Evolutionary conservation across 2,113 vertebrate genomes (phyloP), one percentile per base, ranked within the genome.

Genomic region (Camelus bactrianus): DNA sequence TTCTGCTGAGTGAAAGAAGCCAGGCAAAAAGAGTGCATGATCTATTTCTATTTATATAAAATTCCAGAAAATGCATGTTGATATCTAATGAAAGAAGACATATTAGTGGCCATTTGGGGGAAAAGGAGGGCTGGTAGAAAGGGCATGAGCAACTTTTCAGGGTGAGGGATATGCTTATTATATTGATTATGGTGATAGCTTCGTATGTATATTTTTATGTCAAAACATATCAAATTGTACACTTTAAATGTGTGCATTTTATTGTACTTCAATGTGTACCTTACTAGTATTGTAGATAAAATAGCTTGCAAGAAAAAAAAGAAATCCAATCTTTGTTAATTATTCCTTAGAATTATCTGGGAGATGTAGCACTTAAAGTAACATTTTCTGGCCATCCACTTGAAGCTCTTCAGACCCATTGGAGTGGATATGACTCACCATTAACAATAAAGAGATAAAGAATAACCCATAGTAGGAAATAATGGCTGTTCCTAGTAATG

Each of bases 31-130:
- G 20, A 42, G 46, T 30, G 35, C 2, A 67, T 79, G 8, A 42
- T 42, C 38, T 42, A 42, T 90, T 90, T 76, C 26, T 16, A 83
- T 81, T 92, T 77, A 69, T 60, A 60, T 84, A 60, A 95, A 92
- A 76, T 94, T 72, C 46, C 54, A 89, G 14, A n/a, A 76, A 58
- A 93, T 56, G 3, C 1, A 54, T 72, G 38, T 67, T 62, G 16
- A 12, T 82, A 16, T 60, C 3, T 73, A 56, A 64, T 64, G n/a
- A 8, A 79, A 91, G 22, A 82, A 42, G 28, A 58, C 6, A 92
- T 32, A 17, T 72, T 5, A 81, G 35, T 56, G 42, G 24, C 42
- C 76, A 7, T 8, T 20, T 79, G 26, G 15, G 11, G 3, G 38
- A 2, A 83, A 72, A 56, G 17, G 1, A 0, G 0, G 0, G 32